Evolutionary conservation across 2,888 invertebrate species (phyloP), one percentile per base, ranked within the genome.

Genomic region (Xylota segnis): DNA sequence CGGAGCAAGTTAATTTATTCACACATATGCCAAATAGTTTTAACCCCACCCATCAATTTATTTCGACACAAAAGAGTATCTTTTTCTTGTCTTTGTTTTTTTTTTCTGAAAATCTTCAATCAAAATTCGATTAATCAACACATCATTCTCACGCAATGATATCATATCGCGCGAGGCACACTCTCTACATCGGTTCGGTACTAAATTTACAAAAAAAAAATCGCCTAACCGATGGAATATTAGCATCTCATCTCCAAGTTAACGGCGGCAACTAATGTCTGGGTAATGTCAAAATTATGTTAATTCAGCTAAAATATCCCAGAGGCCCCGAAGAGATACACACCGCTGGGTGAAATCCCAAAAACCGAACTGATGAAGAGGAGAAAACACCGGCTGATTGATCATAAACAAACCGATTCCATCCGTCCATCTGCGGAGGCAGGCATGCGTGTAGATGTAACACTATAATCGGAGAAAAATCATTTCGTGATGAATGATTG

Each of bases 41-140:
- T 52, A 14, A 29, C 32, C 37, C 34, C 9, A 12, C 18, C 16
- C 58, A 37, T 37, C n/a, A 58, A 37, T 58, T 58, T 18, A 37
- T 37, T 18, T 16, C 18, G 37, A 37, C 37, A 58, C 37, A 18
- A 34, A 56, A 32, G 14, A 32, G 32, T 56, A 56, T 18, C 16
- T 37, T 34, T 32, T 14, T 14, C 14, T 14, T 14, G n/a, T n/a
- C n/a, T 29, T 29, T n/a, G 29, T 56, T 52, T 52, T 52, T 52
- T 52, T 18, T 23, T 9, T 2, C 4, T 0, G 66, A 81, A 56
- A 52, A 54, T 81, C 61, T 40, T 47, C 71, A 83, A 83, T 83
- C 76, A 76, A 83, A 76, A 58, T 58, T 65, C 76, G 70, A 83
- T 83, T 83, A 71, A 83, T 83, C 76, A 76, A 71, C 76, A 76